Evolutionary conservation across 2,797 vertebrate genomes (phyloP).

Genomic region (Rhinophrynus dorsalis): DNA sequence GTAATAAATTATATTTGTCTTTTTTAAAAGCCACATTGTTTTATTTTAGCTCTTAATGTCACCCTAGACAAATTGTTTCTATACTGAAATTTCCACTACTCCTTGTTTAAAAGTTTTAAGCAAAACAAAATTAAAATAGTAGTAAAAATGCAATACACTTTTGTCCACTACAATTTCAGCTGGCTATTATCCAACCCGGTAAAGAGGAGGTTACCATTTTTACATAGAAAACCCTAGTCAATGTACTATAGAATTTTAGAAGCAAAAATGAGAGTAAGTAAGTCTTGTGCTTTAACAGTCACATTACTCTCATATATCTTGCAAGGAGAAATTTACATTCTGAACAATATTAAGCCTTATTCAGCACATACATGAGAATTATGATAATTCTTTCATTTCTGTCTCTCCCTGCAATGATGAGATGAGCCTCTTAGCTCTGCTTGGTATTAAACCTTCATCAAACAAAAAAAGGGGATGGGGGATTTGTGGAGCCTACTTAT

Average conservation of each 20-base stretch:
- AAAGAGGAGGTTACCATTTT: not conserved
- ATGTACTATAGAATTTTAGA: too few species aligned
- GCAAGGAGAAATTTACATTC: constrained; percentile 22
- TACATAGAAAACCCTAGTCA: too few species aligned
- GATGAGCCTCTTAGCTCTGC: constrained; percentile 30
- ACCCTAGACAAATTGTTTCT: too few species aligned
- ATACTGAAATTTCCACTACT: too few species aligned
- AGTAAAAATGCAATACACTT: too few species aligned
- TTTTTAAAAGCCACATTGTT: too few species aligned
- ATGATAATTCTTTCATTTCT: constrained; percentile 36
- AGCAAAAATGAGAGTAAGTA: not conserved
- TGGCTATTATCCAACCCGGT: too few species aligned
- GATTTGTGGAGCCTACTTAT: constrained; percentile 17
- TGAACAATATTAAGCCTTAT: constrained; percentile 20
- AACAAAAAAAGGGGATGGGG: not conserved
- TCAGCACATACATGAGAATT: constrained; percentile 26
- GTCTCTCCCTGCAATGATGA: constrained; percentile 22
- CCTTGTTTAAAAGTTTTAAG: too few species aligned
- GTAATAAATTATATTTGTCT: too few species aligned
- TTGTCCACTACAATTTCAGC: too few species aligned
- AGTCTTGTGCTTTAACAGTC: constrained; percentile 20
- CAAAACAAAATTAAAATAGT: too few species aligned
- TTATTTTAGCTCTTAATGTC: too few species aligned
- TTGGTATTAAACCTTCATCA: constrained; percentile 11
- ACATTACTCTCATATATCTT: constrained; percentile 19